Conservation (phyloP, 2,888 invertebrate species). For the Reticulitermes lucifugus region DNA sequence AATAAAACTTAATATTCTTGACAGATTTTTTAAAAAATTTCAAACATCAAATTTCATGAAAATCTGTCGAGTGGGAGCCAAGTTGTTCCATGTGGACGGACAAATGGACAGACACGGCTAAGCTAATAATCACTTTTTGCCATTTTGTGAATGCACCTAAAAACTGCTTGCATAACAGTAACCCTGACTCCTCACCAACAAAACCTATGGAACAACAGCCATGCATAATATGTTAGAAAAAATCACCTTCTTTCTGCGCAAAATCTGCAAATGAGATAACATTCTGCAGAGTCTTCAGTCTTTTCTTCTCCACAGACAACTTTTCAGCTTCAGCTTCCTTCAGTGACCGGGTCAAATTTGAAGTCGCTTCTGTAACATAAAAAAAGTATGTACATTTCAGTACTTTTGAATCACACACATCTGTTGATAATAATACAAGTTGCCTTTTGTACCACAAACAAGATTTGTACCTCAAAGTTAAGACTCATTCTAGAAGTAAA, state of each 20-base stretch:
- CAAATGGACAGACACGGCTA: too few relatives aligned
- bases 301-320: background rate
- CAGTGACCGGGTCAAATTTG: background rate
- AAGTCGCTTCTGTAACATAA: background rate
- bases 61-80: too few relatives aligned
- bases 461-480: too few relatives aligned
- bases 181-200: background rate
- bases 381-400: background rate
- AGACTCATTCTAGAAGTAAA: too few relatives aligned
- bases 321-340: background rate
- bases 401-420: too few relatives aligned
- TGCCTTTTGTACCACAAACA: too few relatives aligned
- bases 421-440: background rate
- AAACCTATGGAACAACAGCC: background rate
- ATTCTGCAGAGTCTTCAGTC: background rate
- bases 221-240: background rate
- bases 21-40: too few relatives aligned
- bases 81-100: too few relatives aligned
- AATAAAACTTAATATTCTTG: too few relatives aligned
- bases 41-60: too few relatives aligned
- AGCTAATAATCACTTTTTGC: background rate
- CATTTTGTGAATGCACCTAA: background rate
- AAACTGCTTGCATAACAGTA: background rate
- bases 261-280: background rate
- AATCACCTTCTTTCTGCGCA: background rate